Percentiles rank a stretch among this genome's conserved stretches.
Conservation (phyloP, 2,888 invertebrate genomes). For the Diplolepis rosae region DNA sequence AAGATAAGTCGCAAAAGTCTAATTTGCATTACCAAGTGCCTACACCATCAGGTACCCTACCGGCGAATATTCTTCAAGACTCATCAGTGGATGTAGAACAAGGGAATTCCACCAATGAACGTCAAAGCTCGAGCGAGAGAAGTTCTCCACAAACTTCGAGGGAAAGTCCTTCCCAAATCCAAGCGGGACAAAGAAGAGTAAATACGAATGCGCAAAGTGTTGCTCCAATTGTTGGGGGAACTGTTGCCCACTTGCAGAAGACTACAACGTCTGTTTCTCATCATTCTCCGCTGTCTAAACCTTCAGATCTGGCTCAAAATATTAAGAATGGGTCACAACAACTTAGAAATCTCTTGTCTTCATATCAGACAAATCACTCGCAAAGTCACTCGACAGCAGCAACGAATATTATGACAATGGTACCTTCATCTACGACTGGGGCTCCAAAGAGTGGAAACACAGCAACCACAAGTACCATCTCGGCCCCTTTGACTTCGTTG, state of each 20-base stretch:
- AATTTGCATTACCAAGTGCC: constrained; percentile 68
- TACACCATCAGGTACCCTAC: constrained; percentile 67
- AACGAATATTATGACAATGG: constrained; percentile 71
- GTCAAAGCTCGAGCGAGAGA: constrained; percentile 43
- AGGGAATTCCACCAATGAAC: constrained; percentile 43
- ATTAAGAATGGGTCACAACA: constrained; percentile 84
- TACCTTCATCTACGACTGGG: constrained; percentile 75
- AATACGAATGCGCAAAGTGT: constrained; percentile 51
- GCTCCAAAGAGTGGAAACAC: background rate
- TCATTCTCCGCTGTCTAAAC: constrained; percentile 82
- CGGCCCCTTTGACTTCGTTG: background rate
- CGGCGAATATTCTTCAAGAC: constrained; percentile 69
- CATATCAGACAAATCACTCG: constrained; percentile 76
- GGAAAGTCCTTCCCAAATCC: constrained; percentile 33
- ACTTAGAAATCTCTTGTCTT: constrained; percentile 80
- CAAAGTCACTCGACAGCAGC: constrained; percentile 74
- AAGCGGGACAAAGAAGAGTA: constrained; percentile 7
- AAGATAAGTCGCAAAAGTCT: constrained; percentile 63
- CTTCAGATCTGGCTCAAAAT: constrained; percentile 82
- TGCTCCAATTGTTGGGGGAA: constrained; percentile 59
- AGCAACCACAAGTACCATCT: background rate
- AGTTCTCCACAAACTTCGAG: constrained; percentile 43
- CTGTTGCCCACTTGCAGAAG: constrained; percentile 65
- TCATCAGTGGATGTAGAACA: constrained; percentile 63
- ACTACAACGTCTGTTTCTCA: constrained; percentile 78